Conservation (phyloP, 2,888 invertebrate genomes). For the Macaria notata region DNA sequence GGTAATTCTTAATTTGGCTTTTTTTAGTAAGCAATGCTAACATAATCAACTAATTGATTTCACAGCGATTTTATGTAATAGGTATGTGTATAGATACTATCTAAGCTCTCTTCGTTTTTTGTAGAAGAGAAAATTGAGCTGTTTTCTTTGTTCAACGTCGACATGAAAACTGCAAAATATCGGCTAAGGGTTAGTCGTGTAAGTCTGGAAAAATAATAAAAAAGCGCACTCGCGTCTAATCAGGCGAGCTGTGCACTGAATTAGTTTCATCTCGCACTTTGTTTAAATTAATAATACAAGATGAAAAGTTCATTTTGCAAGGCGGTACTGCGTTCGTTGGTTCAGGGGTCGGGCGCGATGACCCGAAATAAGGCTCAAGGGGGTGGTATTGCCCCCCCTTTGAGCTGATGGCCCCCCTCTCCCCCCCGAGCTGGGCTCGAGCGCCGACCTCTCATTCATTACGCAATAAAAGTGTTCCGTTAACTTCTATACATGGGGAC, state of each 20-base stretch:
- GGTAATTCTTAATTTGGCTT: too few relatives aligned
- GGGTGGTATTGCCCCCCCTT: conserved; percentile 65
- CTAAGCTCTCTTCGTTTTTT: too few relatives aligned
- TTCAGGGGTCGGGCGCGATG: conserved; percentile 75
- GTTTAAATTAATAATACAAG: conserved; percentile 70
- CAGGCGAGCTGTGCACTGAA: conserved; percentile 36
- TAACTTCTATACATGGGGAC: conserved; percentile 51
- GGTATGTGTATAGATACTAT: too few relatives aligned
- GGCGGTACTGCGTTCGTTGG: conserved; percentile 68
- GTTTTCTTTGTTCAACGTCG: conserved; percentile 9
- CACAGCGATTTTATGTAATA: too few relatives aligned
- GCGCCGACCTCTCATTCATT: conserved; percentile 79
- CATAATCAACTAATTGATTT: too few relatives aligned
- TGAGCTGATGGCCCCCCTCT: conserved; percentile 40
- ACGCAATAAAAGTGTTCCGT: conserved; percentile 78
- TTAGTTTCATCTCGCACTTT: conserved; percentile 51
- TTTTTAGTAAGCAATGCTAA: too few relatives aligned
- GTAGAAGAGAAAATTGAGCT: neutral
- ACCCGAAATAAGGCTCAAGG: conserved; percentile 78
- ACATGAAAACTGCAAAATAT: conserved; percentile 12
- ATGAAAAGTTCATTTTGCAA: conserved; percentile 73
- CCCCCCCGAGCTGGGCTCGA: conserved; percentile 51
- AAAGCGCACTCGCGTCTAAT: conserved; percentile 32
- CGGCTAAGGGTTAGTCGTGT: conserved; percentile 8
- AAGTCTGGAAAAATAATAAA: conserved; percentile 21